These are phyloP conservation scores for Hypolimnas misippus DNA, from an alignment of 2,888 invertebrate species.

Conservation along the genomic window DNA sequence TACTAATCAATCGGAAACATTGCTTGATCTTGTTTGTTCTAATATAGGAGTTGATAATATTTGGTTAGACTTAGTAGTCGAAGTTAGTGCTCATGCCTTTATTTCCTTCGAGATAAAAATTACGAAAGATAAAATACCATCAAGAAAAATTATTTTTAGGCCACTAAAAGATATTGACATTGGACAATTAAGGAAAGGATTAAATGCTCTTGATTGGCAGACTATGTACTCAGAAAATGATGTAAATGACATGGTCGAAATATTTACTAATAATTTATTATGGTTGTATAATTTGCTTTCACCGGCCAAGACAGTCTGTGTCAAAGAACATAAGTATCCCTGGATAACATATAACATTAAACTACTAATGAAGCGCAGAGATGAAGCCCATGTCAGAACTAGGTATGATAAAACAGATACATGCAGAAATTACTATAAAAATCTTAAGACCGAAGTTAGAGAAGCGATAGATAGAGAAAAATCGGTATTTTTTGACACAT, in stretches of 20 bases:
- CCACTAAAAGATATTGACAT: background rate
- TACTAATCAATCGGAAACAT: too few species aligned
- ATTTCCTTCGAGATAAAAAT: background rate
- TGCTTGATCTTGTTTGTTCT: too few species aligned
- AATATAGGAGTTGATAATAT: too few species aligned
- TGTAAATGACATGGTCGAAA: background rate
- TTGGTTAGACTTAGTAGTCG: too few species aligned
- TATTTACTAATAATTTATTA: background rate
- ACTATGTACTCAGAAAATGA: background rate
- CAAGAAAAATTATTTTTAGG: background rate
- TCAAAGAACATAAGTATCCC: background rate
- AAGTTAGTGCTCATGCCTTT: too few species aligned
- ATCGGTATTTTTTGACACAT: background rate
- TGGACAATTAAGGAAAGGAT: background rate
- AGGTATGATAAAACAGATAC: background rate
- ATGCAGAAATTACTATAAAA: background rate
- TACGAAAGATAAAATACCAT: background rate
- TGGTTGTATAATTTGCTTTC: background rate
- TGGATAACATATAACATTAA: background rate
- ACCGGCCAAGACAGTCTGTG: background rate
- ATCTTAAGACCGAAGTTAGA: background rate
- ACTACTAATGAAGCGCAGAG: background rate
- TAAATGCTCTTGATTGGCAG: background rate
- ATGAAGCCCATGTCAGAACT: background rate
- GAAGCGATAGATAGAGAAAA: background rate